Conservation (phyloP, 2,888 invertebrate genomes). For the Drosophila ezoana region DNA sequence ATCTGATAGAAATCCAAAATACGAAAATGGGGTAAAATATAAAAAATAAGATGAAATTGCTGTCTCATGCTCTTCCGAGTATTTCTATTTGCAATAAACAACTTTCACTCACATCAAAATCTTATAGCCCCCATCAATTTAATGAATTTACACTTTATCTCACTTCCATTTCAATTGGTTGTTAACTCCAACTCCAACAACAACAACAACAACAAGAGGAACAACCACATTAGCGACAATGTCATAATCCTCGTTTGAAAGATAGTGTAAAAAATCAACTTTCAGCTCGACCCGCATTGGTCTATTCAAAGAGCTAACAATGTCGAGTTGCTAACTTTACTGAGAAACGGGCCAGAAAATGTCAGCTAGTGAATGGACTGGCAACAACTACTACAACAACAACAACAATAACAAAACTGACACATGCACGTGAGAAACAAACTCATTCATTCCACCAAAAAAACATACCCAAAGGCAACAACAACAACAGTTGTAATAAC, state of each 20-base stretch:
- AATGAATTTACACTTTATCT: conserved; percentile 20
- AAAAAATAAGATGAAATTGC: background rate
- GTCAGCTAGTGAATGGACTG: conserved; percentile 38
- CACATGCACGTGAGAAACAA: conserved; percentile 62
- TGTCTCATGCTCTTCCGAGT: conserved; percentile 14
- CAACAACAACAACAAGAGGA: background rate
- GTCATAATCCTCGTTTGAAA: conserved; percentile 12
- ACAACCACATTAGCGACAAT: conserved; percentile 1
- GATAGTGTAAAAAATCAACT: conserved; percentile 11
- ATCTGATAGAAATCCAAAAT: background rate
- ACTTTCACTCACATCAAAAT: conserved; percentile 40
- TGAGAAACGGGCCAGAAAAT: conserved; percentile 37
- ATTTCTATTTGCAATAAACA: conserved; percentile 10
- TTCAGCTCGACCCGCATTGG: conserved; percentile 19
- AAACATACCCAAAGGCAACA: conserved; percentile 9
- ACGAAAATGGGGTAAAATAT: background rate
- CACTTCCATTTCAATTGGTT: conserved; percentile 20
- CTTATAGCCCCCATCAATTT: background rate
- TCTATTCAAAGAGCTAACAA: conserved; percentile 35
- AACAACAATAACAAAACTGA: conserved; percentile 14
- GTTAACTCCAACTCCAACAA: background rate
- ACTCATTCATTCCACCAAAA: conserved; percentile 47
- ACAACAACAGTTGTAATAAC: conserved; percentile 28
- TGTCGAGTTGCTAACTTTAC: conserved; percentile 20
- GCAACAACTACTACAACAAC: conserved; percentile 18